These are phyloP conservation scores for Scaptomyza flava DNA, from an alignment of 2,888 invertebrate species.

Conservation along the genomic window DNA sequence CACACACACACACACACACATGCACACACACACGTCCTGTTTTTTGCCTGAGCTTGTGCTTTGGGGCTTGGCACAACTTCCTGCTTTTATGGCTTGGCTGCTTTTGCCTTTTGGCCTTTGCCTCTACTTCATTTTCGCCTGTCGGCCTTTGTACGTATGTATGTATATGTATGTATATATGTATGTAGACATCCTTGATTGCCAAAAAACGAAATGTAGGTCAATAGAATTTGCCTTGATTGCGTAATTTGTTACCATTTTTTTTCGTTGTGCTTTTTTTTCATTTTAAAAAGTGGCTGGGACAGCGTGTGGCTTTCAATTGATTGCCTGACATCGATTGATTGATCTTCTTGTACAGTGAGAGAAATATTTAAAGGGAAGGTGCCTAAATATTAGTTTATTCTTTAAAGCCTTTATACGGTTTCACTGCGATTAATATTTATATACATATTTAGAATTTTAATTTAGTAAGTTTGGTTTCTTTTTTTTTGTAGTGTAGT, in stretches of 20 bases:
- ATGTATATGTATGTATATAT: slow-evolving; percentile 18
- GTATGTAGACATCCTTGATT: slow-evolving; percentile 62
- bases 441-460: not conserved
- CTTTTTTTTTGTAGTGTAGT: slow-evolving; percentile 3
- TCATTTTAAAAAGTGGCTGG: slow-evolving; percentile 14
- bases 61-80: slow-evolving; percentile 71
- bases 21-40: slow-evolving; percentile 24
- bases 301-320: not conserved
- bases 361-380: not conserved
- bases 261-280: slow-evolving; percentile 6
- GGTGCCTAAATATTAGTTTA: too few species aligned
- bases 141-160: slow-evolving; percentile 17
- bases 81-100: slow-evolving; percentile 65
- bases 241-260: slow-evolving; percentile 56
- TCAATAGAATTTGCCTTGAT: slow-evolving; percentile 65
- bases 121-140: slow-evolving; percentile 41
- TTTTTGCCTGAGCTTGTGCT: slow-evolving; percentile 41
- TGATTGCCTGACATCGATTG: slow-evolving; percentile 9
- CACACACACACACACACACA: slow-evolving; percentile 23
- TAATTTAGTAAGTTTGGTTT: too few species aligned
- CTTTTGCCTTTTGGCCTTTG: slow-evolving; percentile 41
- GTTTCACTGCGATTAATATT: too few species aligned
- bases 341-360: slow-evolving; percentile 2
- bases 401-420: too few species aligned
- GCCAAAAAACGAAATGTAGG: slow-evolving; percentile 68